phyloP scores from a whole-genome alignment of 2,797 vertebrate genomes.

The Takifugu rubripes region DNA sequence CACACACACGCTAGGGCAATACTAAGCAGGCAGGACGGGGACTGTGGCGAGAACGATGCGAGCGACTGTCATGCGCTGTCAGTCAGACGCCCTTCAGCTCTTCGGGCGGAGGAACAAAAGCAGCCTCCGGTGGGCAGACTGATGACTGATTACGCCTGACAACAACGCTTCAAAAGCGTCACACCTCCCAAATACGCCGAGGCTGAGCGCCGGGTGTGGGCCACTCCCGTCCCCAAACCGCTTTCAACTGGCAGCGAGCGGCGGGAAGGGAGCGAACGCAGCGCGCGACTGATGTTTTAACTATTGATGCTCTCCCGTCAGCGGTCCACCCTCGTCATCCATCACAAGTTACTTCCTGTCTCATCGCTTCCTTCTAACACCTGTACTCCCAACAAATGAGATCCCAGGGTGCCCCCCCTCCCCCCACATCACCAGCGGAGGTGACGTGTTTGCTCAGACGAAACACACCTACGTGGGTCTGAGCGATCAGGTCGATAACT shows the following conservation, averaged over 20 bases:
- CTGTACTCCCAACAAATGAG: conserved; percentile 69
- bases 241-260: conserved; percentile 51
- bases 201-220: conserved; percentile 48
- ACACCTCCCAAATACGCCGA: conserved; percentile 55
- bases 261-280: conserved; percentile 55
- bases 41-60: conserved; percentile 21
- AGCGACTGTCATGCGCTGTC: conserved; percentile 40
- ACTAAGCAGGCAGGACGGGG: conserved; percentile 29
- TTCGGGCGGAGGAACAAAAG: conserved; percentile 58
- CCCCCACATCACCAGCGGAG: conserved; percentile 29
- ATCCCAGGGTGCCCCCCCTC: conserved; percentile 62
- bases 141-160: conserved; percentile 60
- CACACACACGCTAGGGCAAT: conserved; percentile 4
- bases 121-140: conserved; percentile 43
- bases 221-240: conserved; percentile 49
- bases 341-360: conserved; percentile 59
- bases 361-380: conserved; percentile 50
- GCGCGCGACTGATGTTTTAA: conserved; percentile 63
- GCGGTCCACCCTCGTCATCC: conserved; percentile 58
- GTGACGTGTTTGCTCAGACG: conserved; percentile 44
- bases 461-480: conserved; percentile 34
- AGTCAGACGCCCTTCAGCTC: conserved; percentile 55
- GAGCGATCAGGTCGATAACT: conserved; percentile 37
- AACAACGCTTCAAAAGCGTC: conserved; percentile 53
- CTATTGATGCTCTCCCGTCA: conserved; percentile 66